A percentile compares a stretch with the other conserved stretches of the same genome.
Conservation (phyloP, 35 echinoderm and acorn worm genomes). For the Holothuria glaberrima region DNA sequence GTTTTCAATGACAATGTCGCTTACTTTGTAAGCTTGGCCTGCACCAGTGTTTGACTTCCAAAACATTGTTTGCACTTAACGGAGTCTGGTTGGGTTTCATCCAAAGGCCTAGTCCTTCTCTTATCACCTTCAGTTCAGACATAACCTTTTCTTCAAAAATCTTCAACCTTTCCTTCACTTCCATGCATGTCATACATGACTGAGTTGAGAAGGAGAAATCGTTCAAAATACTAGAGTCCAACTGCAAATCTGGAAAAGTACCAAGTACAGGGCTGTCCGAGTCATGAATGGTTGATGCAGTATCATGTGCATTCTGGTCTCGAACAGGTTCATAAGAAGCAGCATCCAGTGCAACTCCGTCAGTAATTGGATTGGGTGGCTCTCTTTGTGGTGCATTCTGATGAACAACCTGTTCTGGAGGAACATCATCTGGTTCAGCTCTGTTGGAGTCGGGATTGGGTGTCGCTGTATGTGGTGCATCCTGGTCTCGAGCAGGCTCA, state of each 20-base stretch:
- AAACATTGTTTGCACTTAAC: constrained; percentile 1
- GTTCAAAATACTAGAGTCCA: not conserved
- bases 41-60: constrained; percentile 2
- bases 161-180: not conserved
- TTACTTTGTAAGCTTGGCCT: constrained; percentile 30
- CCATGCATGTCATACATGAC: not conserved
- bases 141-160: not conserved
- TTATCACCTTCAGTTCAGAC: constrained; percentile 5
- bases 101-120: not conserved
- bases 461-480: too few relatives aligned
- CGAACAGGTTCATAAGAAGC: too few relatives aligned
- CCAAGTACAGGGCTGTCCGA: not conserved
- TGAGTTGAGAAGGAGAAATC: not conserved
- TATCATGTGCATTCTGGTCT: not conserved
- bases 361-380: too few relatives aligned
- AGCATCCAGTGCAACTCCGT: too few relatives aligned
- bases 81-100: not conserved
- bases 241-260: not conserved
- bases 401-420: too few relatives aligned
- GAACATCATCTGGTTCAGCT: too few relatives aligned
- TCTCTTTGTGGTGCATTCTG: too few relatives aligned
- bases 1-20: not conserved
- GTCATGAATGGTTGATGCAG: not conserved
- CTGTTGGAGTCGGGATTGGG: too few relatives aligned
- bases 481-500: too few relatives aligned